Conservation (phyloP, 2,113 vertebrate species). For the Datnioides undecimradiatus region DNA sequence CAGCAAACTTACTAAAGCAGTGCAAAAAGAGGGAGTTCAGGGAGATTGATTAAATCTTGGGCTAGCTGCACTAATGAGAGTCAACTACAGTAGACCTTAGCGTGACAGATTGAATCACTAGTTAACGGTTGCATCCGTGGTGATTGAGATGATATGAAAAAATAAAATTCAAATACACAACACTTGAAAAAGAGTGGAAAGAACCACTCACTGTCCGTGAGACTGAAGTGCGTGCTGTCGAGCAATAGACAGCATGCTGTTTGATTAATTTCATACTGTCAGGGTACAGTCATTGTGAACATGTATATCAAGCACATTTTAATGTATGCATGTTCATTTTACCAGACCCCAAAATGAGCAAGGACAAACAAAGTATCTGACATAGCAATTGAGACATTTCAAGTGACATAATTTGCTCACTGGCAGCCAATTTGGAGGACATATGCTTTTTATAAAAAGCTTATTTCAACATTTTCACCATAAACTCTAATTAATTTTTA, state of each 20-base stretch:
- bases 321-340: not conserved
- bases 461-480: not conserved
- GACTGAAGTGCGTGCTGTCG: not conserved
- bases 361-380: not conserved
- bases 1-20: not conserved
- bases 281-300: not conserved
- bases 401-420: not conserved
- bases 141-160: conserved; percentile 14
- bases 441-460: not conserved
- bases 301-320: not conserved
- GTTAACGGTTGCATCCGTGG: not conserved
- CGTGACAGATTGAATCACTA: conserved; percentile 37
- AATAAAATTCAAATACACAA: not conserved
- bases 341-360: not conserved
- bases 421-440: not conserved
- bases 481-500: not conserved
- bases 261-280: not conserved
- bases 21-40: not conserved
- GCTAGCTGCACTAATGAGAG: conserved; percentile 43
- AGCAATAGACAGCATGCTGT: not conserved
- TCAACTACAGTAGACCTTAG: conserved; percentile 23
- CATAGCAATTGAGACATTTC: not conserved
- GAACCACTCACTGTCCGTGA: not conserved
- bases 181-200: not conserved
- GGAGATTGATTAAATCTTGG: conserved; percentile 31